Base-by-base conservation (phyloP, 37 sponge, comb jelly and placozoan genomes). In the Haliclona indistincta region DNA sequence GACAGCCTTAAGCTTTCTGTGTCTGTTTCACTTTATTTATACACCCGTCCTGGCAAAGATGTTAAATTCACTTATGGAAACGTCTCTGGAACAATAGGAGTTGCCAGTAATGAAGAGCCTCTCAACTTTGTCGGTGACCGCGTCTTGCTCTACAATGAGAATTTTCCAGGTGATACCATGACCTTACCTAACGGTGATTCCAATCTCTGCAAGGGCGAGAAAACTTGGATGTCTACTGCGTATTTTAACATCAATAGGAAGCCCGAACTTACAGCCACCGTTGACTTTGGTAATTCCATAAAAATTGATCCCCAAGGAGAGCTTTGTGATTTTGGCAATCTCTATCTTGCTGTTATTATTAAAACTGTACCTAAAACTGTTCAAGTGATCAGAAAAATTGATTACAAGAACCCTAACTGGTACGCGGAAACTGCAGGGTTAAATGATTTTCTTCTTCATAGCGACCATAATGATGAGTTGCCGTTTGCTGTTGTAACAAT, bases 61-160 rank as follows among this genome's bases (percentile, higher is more conserved):
- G n/a, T n/a, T n/a, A 71, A 74, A 51, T 70, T 70, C 42, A 63
- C 73, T 7, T 34, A 64, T 34, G 82, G 67, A 0, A 5, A 63
- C 10, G 51, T 81, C 33, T 2, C 43, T 63, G 82, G 82, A 13
- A 81, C 74, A n/a, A 81, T 81, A 49, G 82, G 82, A 3, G 11
- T 56, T n/a, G 4, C 66, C 10, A 63, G 13, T 8, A 3, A 19
- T 4, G 44, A 60, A 25, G 81, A 80, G 28, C 81, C 81, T 26
- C 43, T 77, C 10, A 65, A 65, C 45, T 43, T 61, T 66, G 68
- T 47, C 13, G 68, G 78, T 32, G 67, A 52, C 38, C 65, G 67
- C 47, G 39, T 40, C 2, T 28, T 42, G 47, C n/a, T 5, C 30
- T 8, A 37, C 35, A 11, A 5, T 10, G 38, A 65, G 13, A 47